A percentile compares a stretch with the other conserved stretches of the same genome.
phyloP scores from a whole-genome alignment of 1,140 invertebrate species.

The Maniola jurtina region DNA sequence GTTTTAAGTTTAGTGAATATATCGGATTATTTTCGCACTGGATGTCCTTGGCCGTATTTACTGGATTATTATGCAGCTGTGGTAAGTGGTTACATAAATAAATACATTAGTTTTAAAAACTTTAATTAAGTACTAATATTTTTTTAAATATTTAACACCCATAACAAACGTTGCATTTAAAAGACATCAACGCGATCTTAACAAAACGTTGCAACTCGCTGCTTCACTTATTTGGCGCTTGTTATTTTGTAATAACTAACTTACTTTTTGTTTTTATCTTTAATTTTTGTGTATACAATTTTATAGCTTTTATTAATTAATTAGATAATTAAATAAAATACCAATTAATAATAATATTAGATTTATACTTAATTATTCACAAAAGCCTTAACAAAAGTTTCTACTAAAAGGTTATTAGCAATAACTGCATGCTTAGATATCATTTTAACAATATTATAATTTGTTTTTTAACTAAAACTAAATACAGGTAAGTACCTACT shows the following conservation, averaged over 20 bases:
- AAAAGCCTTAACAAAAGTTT: no score
- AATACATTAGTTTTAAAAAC: not conserved
- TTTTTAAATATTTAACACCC: constrained; percentile 14
- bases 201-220: not conserved
- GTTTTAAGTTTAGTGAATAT: constrained; percentile 67
- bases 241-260: not conserved
- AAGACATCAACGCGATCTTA: constrained; percentile 72
- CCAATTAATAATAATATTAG: no score
- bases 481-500: no score
- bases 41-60: constrained; percentile 47
- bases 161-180: constrained; percentile 41
- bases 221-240: not conserved
- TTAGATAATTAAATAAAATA: no score
- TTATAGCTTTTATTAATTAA: no score
- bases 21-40: constrained; percentile 60
- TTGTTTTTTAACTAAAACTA: no score
- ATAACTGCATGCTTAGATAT: no score
- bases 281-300: no score
- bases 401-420: no score
- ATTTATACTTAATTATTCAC: no score
- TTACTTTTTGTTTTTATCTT: no score
- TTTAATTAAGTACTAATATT: not conserved
- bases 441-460: no score
- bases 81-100: constrained; percentile 34
- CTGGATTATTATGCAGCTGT: constrained; percentile 46